Percentiles rank a stretch among this genome's conserved stretches.
Evolutionary conservation across 37 sponge, comb jelly and placozoan genomes (phyloP).

Genomic region (Halisarca cf. caerulea): DNA sequence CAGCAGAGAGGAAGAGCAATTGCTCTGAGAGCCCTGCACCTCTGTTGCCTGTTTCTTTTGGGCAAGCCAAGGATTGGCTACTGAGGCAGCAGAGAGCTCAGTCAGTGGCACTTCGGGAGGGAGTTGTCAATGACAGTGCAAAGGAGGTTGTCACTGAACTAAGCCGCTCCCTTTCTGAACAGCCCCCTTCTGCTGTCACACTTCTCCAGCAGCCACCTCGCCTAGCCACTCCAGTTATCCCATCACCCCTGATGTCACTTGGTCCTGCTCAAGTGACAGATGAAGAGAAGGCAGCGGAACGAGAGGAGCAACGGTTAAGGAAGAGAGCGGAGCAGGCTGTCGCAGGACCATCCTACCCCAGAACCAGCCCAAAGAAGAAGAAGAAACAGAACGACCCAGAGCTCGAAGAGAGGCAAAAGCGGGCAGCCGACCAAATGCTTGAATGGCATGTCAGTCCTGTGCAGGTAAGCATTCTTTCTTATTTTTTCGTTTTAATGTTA

Average conservation of each 20-base stretch:
- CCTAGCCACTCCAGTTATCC: conserved; percentile 42
- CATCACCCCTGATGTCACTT: conserved; percentile 39
- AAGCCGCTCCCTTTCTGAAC: conserved; percentile 42
- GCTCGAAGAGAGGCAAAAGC: conserved; percentile 39
- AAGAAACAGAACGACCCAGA: conserved; percentile 36
- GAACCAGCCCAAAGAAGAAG: conserved; percentile 21
- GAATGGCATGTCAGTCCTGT: conserved; percentile 41
- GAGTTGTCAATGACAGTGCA: conserved; percentile 30
- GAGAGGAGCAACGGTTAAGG: conserved; percentile 22
- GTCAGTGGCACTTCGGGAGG: conserved; percentile 25
- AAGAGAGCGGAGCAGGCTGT: conserved; percentile 5
- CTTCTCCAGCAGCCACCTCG: conserved; percentile 53
- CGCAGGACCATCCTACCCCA: not conserved
- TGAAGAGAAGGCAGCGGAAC: conserved; percentile 38
- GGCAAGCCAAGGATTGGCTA: conserved; percentile 57
- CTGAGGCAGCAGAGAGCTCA: conserved; percentile 45
- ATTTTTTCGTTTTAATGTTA: not conserved
- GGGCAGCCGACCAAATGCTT: conserved; percentile 29
- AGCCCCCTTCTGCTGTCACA: conserved; percentile 38
- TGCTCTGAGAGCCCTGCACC: not conserved
- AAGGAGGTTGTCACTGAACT: conserved; percentile 39
- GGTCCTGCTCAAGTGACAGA: conserved; percentile 50
- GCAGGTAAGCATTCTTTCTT: conserved; percentile 50
- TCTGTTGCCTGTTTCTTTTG: conserved; percentile 56
- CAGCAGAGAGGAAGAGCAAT: conserved; percentile 4